phyloP scores from a whole-genome alignment of 2,797 vertebrate species.

The Pempheris klunzingeri region DNA sequence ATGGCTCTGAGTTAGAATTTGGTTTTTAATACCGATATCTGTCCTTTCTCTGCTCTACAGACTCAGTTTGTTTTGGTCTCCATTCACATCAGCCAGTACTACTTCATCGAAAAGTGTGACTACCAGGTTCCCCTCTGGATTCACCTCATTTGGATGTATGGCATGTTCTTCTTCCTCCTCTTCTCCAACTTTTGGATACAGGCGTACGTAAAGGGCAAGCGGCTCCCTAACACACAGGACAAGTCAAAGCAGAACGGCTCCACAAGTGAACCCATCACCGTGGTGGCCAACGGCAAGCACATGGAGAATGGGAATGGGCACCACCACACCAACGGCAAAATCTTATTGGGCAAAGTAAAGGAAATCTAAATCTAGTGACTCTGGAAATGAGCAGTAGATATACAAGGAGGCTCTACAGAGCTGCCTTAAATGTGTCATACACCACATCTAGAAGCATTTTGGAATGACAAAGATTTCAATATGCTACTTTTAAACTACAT shows the following conservation, averaged over 20 bases:
- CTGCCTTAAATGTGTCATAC: slow-evolving; percentile 19
- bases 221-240: slow-evolving; percentile 84
- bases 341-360: slow-evolving; percentile 90
- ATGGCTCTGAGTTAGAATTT: neutral
- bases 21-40: neutral
- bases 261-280: slow-evolving; percentile 33
- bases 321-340: slow-evolving; percentile 83
- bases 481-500: slow-evolving; percentile 38
- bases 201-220: slow-evolving; percentile 95
- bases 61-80: slow-evolving; percentile 95
- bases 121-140: slow-evolving; percentile 95
- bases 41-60: slow-evolving; percentile 75
- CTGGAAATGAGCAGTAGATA: slow-evolving; percentile 25
- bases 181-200: slow-evolving; percentile 99
- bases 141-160: slow-evolving; percentile 97
- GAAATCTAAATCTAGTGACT: slow-evolving; percentile 85
- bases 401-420: neutral
- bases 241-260: slow-evolving; percentile 72
- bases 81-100: slow-evolving; percentile 96
- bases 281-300: slow-evolving; percentile 79
- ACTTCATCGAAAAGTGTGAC: slow-evolving; percentile 95
- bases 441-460: slow-evolving; percentile 24
- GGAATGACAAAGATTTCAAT: slow-evolving; percentile 45
- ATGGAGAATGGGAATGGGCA: slow-evolving; percentile 85
- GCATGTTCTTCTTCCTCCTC: slow-evolving; percentile 95